Conservation (phyloP, 2,113 vertebrate genomes). For the Malurus alboscapulatus region DNA sequence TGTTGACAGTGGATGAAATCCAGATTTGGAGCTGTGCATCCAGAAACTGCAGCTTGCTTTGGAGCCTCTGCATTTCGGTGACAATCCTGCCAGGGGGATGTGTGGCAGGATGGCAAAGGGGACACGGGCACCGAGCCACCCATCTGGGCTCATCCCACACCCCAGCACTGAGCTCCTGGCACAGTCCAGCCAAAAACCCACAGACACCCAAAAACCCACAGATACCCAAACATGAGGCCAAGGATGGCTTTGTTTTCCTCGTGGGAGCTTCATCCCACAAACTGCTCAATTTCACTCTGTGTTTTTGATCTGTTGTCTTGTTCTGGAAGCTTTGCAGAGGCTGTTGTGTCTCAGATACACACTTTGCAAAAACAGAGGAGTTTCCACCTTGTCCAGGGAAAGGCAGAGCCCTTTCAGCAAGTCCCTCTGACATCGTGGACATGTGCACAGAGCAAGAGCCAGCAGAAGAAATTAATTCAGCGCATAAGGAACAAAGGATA, state of each 20-base stretch:
- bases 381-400: neutral
- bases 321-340: neutral
- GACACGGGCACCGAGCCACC: rapidly evolving
- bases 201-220: neutral
- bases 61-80: neutral
- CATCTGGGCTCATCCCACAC: rapidly evolving
- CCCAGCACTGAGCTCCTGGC: neutral
- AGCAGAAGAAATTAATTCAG: conserved; percentile 5
- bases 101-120: rapidly evolving
- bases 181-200: rapidly evolving
- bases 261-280: neutral
- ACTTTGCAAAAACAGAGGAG: neutral
- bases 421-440: rapidly evolving
- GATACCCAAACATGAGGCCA: neutral
- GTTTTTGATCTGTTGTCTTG: neutral
- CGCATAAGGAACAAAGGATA: conserved; percentile 4
- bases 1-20: neutral
- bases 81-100: rapidly evolving
- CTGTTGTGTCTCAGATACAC: rapidly evolving
- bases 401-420: neutral
- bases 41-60: neutral
- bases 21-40: neutral
- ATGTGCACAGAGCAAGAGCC: neutral
- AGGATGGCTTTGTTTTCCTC: neutral
- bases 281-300: neutral